Percentiles rank a stretch among this genome's conserved stretches.
phyloP scores from a whole-genome alignment of 2,113 vertebrate genomes.

The Erinaceus europaeus region DNA sequence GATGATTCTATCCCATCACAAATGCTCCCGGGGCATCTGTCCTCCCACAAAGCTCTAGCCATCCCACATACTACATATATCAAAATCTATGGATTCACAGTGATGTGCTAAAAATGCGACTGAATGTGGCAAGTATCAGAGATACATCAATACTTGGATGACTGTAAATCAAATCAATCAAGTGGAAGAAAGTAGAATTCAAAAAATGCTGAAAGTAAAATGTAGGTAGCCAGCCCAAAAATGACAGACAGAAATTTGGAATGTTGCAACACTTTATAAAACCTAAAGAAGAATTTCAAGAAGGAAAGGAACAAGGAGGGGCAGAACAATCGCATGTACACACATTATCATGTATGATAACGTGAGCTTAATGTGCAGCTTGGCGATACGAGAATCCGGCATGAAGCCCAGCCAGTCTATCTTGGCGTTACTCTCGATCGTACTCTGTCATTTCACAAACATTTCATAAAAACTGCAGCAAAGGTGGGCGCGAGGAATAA shows the following conservation, averaged over 20 bases:
- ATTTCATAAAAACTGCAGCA: too few relatives aligned
- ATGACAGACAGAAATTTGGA: not conserved
- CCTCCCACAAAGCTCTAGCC: not conserved
- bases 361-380: too few relatives aligned
- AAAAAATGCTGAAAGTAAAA: constrained; percentile 1
- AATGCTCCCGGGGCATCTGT: not conserved
- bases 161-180: not conserved
- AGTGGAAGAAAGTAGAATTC: constrained; percentile 18
- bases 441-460: too few relatives aligned
- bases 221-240: not conserved
- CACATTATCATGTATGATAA: too few relatives aligned
- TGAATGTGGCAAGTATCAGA: not conserved
- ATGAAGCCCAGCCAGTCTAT: too few relatives aligned
- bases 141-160: not conserved
- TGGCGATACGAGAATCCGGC: too few relatives aligned
- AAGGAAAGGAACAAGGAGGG: too few relatives aligned
- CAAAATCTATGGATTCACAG: not conserved
- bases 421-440: too few relatives aligned
- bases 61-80: not conserved
- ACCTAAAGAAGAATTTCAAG: not conserved
- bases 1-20: not conserved
- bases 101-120: not conserved
- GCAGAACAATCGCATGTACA: too few relatives aligned
- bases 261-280: not conserved
- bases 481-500: too few relatives aligned